Base-by-base conservation (phyloP, 2,888 invertebrate species). In the Agriopis aurantiaria region DNA sequence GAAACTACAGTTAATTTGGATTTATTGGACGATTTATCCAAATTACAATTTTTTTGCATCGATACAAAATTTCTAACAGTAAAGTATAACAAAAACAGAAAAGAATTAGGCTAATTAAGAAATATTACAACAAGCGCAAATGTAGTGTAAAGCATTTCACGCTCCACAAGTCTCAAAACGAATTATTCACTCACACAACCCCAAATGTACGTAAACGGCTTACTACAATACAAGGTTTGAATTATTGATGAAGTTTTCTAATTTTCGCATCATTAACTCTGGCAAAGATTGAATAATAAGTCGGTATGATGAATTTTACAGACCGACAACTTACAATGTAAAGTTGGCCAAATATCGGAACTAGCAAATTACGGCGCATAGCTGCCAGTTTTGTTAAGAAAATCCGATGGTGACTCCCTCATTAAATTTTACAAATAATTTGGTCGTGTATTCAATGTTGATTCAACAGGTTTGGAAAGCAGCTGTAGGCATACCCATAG, bases 151-250 rank as follows among this genome's bases (percentile, higher is more conserved):
- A 68, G 65, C 64, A 68, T 73, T 74, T 73, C 78, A 73, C 66
- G 65, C 65, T 66, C 46, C 68, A 72, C 58, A 69, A 56, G 17
- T 33, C 23, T 59, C 49, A 11, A 76, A 71, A 77, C 3, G 17
- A 69, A 75, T 75, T 79, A 81, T 75, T 76, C 78, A 80, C 78
- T 66, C 57, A 73, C 61, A 72, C 65, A 71, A 74, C 71, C 65
- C 72, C 72, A 73, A 77, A 82, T 74, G 68, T 61, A 61, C 69
- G 57, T 73, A 74, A 71, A 77, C 76, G 71, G 71, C 76, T 72
- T 75, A 77, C 68, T 64, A 58, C 63, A 69, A 68, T 61, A 59
- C 67, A 65, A 71, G 68, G 74, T 48, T 33, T 33, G 33, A 33
- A 33, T 33, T 57, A 61, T 23, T 40, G 12, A 64, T 53, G 33